Base-by-base conservation (phyloP, 2,888 invertebrate genomes). In the Saturnia pavonia region DNA sequence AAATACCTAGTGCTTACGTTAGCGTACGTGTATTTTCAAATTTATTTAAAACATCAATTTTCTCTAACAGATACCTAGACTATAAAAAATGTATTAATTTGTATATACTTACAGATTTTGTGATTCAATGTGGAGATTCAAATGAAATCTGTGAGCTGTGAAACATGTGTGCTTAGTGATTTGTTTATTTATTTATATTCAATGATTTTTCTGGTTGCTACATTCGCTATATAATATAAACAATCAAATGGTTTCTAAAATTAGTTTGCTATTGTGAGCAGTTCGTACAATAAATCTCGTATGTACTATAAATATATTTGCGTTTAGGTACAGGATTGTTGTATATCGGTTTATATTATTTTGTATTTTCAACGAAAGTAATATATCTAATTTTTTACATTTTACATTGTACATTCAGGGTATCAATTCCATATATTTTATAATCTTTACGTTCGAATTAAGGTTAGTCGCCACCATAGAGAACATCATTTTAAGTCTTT, bases 101-200 rank as follows among this genome's bases (percentile, higher is more conserved):
- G 34, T 34, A 63, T 63, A 40, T 65, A n/a, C 16, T 65, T 40
- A 40, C 65, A 65, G 2, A 40, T 40, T 65, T n/a, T n/a, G 65
- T 60, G 40, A 65, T 65, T n/a, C n/a, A n/a, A n/a, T n/a, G n/a
- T n/a, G 65, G 7, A 34, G 63, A 34, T 27, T 16, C 34, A 34
- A 34, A 63, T 34, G 63, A 63, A 63, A 54, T 7, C 48, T 40
- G 40, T 65, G 14, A 65, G 54, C 54, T n/a, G 54, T 54, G 27
- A 34, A 65, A 40, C 40, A 8, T 43, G 66, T 27, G 22, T 25
- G 19, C 42, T 42, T 19, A 25, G 27, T 25, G 70, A 67, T 67
- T 25, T 70, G 42, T 54, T 70, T 70, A 70, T 70, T 67, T 70
- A 67, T 42, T 54, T 67, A 54, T 42, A 19, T 51, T 42, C 16